Evolutionary conservation across 1,140 invertebrate genomes (phyloP).

Genomic region (Delia radicum): DNA sequence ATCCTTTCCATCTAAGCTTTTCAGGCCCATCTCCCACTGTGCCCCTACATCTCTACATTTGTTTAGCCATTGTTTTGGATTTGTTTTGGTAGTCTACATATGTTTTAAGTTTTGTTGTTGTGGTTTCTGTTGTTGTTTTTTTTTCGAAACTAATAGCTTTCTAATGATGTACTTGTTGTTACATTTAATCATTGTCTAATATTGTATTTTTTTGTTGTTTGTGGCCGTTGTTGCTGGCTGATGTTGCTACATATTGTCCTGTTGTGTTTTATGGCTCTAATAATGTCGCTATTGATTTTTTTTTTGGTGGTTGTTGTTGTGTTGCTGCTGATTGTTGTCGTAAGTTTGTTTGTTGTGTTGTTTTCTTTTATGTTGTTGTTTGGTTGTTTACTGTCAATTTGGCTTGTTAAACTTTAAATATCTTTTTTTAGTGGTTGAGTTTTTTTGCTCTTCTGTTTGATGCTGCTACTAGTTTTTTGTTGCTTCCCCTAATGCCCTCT

Average conservation of each 20-base stretch:
- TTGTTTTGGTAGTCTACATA: neutral
- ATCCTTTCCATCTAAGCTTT: no score
- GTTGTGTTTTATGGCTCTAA: conserved; percentile 23
- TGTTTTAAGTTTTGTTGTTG: neutral
- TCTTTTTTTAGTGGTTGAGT: neutral
- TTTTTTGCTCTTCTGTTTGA: neutral
- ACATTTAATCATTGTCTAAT: conserved; percentile 18
- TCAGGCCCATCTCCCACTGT: no score
- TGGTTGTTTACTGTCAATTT: conserved; percentile 21
- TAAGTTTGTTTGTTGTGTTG: no score
- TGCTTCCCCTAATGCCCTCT: neutral
- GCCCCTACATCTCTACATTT: no score
- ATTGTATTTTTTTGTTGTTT: neutral
- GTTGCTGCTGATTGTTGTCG: neutral
- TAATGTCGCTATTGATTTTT: conserved; percentile 6
- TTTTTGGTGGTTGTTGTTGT: neutral
- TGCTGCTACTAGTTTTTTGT: neutral
- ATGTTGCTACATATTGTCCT: conserved; percentile 19
- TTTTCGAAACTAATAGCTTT: conserved; percentile 11
- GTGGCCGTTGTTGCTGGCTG: neutral
- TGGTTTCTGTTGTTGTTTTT: neutral
- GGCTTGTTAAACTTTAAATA: conserved; percentile 22
- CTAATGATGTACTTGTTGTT: conserved; percentile 24
- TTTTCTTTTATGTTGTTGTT: neutral
- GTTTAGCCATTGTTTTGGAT: neutral